phyloP scores from a whole-genome alignment of 2,888 invertebrate genomes.

The Tuberolachnus salignus region DNA sequence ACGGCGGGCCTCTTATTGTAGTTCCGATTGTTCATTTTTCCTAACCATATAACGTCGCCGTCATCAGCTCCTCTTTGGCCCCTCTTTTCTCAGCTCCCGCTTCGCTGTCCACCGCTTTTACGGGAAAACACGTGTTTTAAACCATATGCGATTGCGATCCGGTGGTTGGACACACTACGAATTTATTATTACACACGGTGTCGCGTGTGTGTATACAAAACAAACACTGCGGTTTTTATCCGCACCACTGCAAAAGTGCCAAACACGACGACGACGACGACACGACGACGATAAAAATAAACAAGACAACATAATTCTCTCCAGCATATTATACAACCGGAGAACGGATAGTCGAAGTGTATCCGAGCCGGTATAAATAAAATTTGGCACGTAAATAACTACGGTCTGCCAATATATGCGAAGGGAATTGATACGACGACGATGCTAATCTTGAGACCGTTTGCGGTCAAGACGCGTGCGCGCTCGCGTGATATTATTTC shows the following conservation, averaged over 20 bases:
- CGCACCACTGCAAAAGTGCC: neutral
- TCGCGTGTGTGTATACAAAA: too few species aligned
- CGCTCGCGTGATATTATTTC: neutral
- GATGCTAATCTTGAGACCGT: constrained; percentile 3
- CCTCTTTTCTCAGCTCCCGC: too few species aligned
- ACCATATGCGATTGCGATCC: too few species aligned
- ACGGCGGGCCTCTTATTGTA: too few species aligned
- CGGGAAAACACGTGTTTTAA: too few species aligned
- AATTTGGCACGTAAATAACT: constrained; percentile 49
- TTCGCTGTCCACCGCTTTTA: too few species aligned
- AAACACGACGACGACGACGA: constrained; percentile 8
- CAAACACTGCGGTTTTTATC: too few species aligned
- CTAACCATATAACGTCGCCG: too few species aligned
- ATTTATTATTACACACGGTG: too few species aligned
- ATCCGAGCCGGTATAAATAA: constrained; percentile 13
- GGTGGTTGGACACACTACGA: too few species aligned
- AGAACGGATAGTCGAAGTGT: neutral
- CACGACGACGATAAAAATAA: constrained; percentile 25
- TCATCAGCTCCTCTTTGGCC: too few species aligned
- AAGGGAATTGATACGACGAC: constrained; percentile 37
- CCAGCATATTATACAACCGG: neutral
- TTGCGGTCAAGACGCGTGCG: neutral
- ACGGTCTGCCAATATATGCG: constrained; percentile 29
- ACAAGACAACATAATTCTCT: constrained; percentile 6
- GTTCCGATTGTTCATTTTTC: too few species aligned